Percentiles rank a stretch among this genome's conserved stretches.
Conservation (phyloP, 2,797 vertebrate species). For the Myripristis jacobus region DNA sequence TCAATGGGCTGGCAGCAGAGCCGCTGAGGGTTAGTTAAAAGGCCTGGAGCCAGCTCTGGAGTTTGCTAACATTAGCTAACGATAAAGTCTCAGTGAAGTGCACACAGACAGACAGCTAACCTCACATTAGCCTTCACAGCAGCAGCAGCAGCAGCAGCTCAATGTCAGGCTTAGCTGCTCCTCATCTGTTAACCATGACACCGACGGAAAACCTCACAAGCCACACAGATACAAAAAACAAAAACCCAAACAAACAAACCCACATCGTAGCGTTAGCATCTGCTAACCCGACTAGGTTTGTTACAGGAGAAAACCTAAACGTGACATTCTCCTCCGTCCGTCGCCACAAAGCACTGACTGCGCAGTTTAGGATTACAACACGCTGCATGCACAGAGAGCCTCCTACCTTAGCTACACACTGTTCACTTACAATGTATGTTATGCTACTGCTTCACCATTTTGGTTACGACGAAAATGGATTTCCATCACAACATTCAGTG, state of each 20-base stretch:
- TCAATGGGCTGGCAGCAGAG: background rate
- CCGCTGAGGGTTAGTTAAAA: conserved; percentile 6
- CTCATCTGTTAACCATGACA: background rate
- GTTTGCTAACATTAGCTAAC: conserved; percentile 66
- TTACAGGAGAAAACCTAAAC: background rate
- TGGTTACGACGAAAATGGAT: conserved; percentile 55
- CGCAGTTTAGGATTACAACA: conserved; percentile 6
- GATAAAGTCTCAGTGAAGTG: background rate
- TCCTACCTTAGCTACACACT: conserved; percentile 10
- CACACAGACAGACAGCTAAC: conserved; percentile 4
- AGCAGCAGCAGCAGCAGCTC: background rate
- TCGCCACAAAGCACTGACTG: conserved; percentile 30
- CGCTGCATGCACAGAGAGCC: conserved; percentile 35
- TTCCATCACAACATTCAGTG: conserved; percentile 55
- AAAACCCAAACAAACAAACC: too few relatives aligned
- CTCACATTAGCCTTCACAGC: background rate
- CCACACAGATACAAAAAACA: background rate
- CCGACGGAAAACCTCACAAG: background rate
- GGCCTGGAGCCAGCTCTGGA: conserved; percentile 34
- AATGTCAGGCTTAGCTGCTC: background rate
- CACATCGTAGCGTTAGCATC: background rate
- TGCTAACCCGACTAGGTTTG: conserved; percentile 13
- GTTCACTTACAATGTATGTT: conserved; percentile 64
- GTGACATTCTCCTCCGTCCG: background rate
- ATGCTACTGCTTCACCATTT: conserved; percentile 81